These are phyloP conservation scores for Aythya baeri DNA, from an alignment of 2,113 vertebrate genomes.

Conservation along the genomic window DNA sequence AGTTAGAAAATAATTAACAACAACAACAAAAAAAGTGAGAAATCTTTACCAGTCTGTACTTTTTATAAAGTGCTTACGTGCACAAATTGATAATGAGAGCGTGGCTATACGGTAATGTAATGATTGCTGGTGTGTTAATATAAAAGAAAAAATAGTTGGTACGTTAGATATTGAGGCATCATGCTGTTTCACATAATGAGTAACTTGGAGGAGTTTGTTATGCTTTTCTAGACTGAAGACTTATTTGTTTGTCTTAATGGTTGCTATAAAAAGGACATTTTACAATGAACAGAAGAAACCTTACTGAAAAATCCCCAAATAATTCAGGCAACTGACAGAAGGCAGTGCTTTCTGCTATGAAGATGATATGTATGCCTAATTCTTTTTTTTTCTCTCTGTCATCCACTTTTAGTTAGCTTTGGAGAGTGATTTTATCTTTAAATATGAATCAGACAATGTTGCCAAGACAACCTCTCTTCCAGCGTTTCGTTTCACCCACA, in stretches of 20 bases:
- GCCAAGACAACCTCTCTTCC: slow-evolving; percentile 31
- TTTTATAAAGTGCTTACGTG: rapidly evolving
- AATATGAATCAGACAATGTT: slow-evolving; percentile 35
- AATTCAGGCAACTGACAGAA: slow-evolving; percentile 10
- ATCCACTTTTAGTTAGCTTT: slow-evolving; percentile 11
- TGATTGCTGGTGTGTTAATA: background rate
- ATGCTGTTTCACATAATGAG: background rate
- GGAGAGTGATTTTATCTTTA: slow-evolving; percentile 19
- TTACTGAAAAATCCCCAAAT: background rate
- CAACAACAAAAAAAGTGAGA: background rate
- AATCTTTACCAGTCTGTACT: background rate
- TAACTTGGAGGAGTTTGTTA: background rate
- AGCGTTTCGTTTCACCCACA: background rate
- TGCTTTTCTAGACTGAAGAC: background rate
- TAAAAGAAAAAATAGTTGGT: background rate
- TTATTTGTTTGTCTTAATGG: slow-evolving; percentile 8
- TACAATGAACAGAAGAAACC: background rate
- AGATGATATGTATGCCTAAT: background rate
- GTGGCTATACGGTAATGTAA: background rate
- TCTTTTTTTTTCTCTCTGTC: background rate
- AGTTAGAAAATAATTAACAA: background rate
- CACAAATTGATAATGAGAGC: rapidly evolving
- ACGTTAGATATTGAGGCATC: background rate
- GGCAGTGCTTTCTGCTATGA: background rate
- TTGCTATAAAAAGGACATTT: background rate